A percentile compares a stretch with the other conserved stretches of the same genome.
phyloP scores from a whole-genome alignment of 2,888 invertebrate species.

The Caenorhabditis sp. region DNA sequence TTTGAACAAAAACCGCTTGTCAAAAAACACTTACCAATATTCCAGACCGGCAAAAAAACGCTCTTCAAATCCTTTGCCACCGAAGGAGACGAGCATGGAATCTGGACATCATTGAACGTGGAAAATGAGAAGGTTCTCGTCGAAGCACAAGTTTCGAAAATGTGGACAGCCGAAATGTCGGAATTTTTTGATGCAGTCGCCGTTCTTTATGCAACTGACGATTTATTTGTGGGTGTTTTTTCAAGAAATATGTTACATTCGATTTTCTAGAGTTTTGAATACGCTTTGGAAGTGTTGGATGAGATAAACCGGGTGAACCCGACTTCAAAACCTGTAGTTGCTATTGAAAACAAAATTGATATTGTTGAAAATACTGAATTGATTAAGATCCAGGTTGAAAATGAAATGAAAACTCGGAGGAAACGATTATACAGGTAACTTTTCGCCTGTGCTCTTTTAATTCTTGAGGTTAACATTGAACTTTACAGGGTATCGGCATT shows the following conservation, averaged over 20 bases:
- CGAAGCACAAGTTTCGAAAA: conserved; percentile 19
- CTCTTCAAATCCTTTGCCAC: conserved; percentile 45
- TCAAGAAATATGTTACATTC: no score
- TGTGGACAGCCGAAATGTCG: conserved; percentile 34
- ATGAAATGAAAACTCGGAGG: conserved; percentile 23
- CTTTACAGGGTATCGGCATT: conserved; percentile 41
- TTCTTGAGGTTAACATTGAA: background rate
- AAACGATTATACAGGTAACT: conserved; percentile 47
- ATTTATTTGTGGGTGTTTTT: conserved; percentile 30
- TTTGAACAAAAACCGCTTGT: no score
- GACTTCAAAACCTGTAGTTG: conserved; percentile 3
- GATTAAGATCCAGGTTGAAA: conserved; percentile 35
- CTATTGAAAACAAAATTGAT: conserved; percentile 51
- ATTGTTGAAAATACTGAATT: conserved; percentile 34
- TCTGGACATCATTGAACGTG: conserved; percentile 33
- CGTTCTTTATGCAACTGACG: conserved; percentile 42
- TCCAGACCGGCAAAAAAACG: conserved; percentile 45
- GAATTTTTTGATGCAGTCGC: conserved; percentile 38
- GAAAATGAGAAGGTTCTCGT: conserved; percentile 39
- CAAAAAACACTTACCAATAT: background rate
- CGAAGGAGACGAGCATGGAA: conserved; percentile 37
- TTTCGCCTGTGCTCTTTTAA: background rate
- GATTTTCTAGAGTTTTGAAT: conserved; percentile 53
- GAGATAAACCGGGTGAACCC: conserved; percentile 10
- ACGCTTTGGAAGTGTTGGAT: conserved; percentile 39